Conservation (phyloP, 2,113 vertebrate species). For the Brachypodius melanocephalos region DNA sequence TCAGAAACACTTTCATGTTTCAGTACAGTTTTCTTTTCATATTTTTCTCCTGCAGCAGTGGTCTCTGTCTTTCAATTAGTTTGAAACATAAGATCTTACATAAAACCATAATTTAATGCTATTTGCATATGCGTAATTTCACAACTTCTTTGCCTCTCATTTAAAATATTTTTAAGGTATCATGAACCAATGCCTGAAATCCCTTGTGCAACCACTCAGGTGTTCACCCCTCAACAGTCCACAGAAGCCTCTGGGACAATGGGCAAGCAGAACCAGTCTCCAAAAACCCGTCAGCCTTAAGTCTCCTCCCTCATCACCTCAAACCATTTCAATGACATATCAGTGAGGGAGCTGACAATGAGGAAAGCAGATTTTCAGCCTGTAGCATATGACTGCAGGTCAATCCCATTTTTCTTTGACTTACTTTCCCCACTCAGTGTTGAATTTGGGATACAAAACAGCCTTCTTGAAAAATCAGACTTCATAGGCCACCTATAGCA, state of each 20-base stretch:
- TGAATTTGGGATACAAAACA: neutral
- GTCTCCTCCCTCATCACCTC: neutral
- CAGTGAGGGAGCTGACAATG: neutral
- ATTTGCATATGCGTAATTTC: slow-evolving; percentile 2
- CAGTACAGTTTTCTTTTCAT: neutral
- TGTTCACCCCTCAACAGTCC: neutral
- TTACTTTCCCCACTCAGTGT: neutral
- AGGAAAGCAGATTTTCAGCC: neutral
- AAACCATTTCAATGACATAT: neutral
- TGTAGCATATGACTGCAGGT: neutral
- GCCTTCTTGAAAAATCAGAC: neutral
- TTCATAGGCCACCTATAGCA: neutral
- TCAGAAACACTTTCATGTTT: slow-evolving; percentile 62
- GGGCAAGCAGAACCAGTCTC: neutral
- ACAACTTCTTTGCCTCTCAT: neutral
- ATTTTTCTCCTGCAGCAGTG: slow-evolving; percentile 31
- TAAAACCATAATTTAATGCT: neutral
- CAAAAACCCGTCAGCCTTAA: neutral
- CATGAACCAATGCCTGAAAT: neutral
- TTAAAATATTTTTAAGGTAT: neutral
- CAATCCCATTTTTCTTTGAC: neutral
- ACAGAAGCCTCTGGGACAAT: neutral
- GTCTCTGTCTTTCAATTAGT: slow-evolving; percentile 53
- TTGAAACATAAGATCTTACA: slow-evolving; percentile 49
- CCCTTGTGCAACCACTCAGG: neutral